Percentiles rank a stretch among this genome's conserved stretches.
Conservation (phyloP, 2,113 vertebrate species). For the Natator depressus region DNA sequence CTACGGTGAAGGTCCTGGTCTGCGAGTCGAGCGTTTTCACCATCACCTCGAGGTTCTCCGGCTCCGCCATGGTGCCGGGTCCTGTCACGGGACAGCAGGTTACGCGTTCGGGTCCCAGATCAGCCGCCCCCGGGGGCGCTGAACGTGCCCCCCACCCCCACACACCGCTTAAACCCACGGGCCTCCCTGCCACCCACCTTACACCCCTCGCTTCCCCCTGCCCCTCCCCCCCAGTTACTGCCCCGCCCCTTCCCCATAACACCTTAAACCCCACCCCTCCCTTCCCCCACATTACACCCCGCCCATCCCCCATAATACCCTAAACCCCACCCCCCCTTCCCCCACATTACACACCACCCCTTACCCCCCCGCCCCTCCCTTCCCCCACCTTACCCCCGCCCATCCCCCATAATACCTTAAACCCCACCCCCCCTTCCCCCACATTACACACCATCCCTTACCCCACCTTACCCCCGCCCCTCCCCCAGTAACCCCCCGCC, state of each 20-base stretch:
- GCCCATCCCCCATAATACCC: no score
- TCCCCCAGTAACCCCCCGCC: fast-evolving
- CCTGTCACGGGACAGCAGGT: background rate
- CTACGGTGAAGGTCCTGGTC: conserved; percentile 89
- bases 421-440: no score
- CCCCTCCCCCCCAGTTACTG: no score
- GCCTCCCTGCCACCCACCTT: no score
- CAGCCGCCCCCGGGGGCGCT: background rate
- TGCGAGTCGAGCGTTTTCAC: conserved; percentile 94
- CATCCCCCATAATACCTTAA: background rate
- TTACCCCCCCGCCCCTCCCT: no score
- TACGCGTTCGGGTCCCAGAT: background rate
- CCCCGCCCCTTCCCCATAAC: no score
- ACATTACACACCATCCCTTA: no score
- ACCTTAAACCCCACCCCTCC: no score
- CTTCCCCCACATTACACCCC: background rate
- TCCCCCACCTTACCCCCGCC: background rate
- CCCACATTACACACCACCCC: conserved; percentile 5
- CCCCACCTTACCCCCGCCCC: background rate
- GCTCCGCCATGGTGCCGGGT: conserved; percentile 80
- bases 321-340: background rate
- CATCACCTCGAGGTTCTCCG: conserved; percentile 86
- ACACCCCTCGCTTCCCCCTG: background rate
- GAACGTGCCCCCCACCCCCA: no score
- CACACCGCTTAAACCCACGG: no score